Conservation (phyloP, 2,888 invertebrate genomes). For the Xylocampa areola region DNA sequence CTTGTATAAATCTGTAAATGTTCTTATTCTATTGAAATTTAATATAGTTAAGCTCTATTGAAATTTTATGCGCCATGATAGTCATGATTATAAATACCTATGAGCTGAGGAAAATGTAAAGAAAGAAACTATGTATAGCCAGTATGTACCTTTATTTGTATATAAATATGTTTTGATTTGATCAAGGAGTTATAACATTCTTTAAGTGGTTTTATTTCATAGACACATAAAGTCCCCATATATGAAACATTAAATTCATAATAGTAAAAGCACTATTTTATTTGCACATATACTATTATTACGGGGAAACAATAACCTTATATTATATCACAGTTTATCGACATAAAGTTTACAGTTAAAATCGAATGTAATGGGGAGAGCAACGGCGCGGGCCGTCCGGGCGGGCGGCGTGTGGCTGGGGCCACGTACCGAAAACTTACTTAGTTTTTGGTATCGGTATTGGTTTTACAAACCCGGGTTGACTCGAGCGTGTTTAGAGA, state of each 20-base stretch:
- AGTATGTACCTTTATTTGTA: constrained; percentile 45
- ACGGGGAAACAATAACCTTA: constrained; percentile 12
- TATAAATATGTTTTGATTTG: constrained; percentile 64
- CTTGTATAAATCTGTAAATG: constrained; percentile 65
- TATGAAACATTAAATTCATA: constrained; percentile 48
- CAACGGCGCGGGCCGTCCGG: too few species aligned
- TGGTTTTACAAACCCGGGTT: too few species aligned
- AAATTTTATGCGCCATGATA: constrained; percentile 32
- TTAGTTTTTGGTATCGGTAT: too few species aligned
- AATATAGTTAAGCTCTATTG: constrained; percentile 25
- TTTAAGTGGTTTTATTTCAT: constrained; percentile 47
- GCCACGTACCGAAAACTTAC: too few species aligned
- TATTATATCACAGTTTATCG: too few species aligned
- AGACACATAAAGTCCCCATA: constrained; percentile 24
- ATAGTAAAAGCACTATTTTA: constrained; percentile 62
- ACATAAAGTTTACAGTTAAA: too few species aligned
- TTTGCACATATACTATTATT: constrained; percentile 47
- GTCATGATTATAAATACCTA: constrained; percentile 25
- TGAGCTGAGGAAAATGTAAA: constrained; percentile 38
- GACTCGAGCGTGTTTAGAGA: too few species aligned
- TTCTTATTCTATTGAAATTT: constrained; percentile 46
- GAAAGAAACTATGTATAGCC: constrained; percentile 28
- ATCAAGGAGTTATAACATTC: constrained; percentile 48
- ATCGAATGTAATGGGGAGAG: too few species aligned
- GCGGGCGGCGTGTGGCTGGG: too few species aligned